Evolutionary conservation across 2,113 vertebrate genomes (phyloP).

Genomic region (Butorides virescens): DNA sequence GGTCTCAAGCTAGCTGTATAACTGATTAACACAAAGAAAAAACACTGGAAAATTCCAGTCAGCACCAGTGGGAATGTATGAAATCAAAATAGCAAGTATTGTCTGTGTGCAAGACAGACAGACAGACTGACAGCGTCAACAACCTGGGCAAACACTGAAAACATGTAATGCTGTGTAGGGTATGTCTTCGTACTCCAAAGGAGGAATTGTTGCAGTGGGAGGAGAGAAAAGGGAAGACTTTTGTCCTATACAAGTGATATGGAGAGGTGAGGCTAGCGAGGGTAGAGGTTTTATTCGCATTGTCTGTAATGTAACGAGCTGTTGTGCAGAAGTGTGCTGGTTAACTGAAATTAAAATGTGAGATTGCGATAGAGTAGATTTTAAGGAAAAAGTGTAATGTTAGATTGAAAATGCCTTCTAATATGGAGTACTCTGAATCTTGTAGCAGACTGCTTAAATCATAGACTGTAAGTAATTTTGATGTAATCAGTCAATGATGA

Average conservation of each 20-base stretch:
- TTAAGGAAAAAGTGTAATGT: background rate
- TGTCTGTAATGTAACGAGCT: background rate
- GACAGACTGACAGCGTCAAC: background rate
- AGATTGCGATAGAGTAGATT: background rate
- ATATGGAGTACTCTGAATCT: background rate
- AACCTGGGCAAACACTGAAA: background rate
- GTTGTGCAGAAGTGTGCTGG: background rate
- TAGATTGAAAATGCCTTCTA: background rate
- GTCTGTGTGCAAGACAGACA: background rate
- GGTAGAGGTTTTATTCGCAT: background rate
- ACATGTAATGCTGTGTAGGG: background rate
- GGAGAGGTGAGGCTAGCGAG: background rate
- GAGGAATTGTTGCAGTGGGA: background rate
- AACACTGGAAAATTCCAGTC: constrained; percentile 52
- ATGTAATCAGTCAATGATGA: background rate
- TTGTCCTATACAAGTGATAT: background rate
- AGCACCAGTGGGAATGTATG: constrained; percentile 28
- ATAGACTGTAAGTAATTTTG: background rate
- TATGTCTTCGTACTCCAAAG: background rate
- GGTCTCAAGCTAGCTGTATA: constrained; percentile 38
- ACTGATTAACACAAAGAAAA: constrained; percentile 51
- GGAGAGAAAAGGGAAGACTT: background rate
- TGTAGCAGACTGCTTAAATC: background rate
- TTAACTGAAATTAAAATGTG: background rate
- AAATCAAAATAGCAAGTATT: constrained; percentile 13